These are phyloP conservation scores for Pao palembangensis DNA, from an alignment of 2,113 vertebrate species.

Conservation along the genomic window DNA sequence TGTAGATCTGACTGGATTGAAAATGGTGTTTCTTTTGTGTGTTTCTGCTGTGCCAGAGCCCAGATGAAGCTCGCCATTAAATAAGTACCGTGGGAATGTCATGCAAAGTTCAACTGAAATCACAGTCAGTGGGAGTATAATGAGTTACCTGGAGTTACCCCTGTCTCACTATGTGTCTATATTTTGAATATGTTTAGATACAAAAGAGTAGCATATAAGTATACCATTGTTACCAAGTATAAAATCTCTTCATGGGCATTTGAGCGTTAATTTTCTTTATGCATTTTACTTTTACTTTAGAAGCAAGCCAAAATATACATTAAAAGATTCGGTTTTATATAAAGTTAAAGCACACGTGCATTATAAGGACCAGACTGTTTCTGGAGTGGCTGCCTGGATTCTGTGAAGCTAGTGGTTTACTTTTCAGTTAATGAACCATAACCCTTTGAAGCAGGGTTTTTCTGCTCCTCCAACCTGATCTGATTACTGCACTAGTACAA, in stretches of 20 bases:
- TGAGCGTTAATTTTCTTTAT: no score
- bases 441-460: constrained; percentile 66
- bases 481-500: constrained; percentile 63
- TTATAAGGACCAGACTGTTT: not conserved
- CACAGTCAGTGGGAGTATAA: constrained; percentile 52
- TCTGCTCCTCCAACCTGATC: constrained; percentile 68
- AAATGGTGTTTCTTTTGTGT: constrained; percentile 19
- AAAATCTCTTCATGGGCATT: no score
- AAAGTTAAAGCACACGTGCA: no score
- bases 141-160: constrained; percentile 34
- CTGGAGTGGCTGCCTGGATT: constrained; percentile 14
- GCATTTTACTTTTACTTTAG: no score
- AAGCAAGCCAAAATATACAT: no score
- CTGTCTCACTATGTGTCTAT: constrained; percentile 21
- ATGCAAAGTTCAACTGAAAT: constrained; percentile 67
- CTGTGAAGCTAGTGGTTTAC: constrained; percentile 48
- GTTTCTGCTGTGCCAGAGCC: constrained; percentile 25
- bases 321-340: no score
- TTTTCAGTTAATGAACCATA: constrained; percentile 65
- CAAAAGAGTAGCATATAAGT: not conserved
- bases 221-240: not conserved
- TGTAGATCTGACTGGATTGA: constrained; percentile 13
- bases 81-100: constrained; percentile 58
- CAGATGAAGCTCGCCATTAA: constrained; percentile 50
- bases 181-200: not conserved